Conservation (phyloP, 23 tunicate genomes). For the Trididemnum miniatum region DNA sequence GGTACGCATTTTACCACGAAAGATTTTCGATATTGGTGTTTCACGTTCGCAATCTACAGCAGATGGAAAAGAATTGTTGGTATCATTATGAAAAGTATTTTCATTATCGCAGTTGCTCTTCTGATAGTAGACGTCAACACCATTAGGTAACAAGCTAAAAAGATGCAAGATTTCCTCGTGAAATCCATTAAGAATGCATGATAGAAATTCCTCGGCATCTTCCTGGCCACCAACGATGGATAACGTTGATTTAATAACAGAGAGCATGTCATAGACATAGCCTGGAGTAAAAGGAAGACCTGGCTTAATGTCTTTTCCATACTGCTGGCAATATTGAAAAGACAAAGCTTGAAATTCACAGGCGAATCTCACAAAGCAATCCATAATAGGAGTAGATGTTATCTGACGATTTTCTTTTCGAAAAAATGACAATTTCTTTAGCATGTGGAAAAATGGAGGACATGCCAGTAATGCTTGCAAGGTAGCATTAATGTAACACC, state of each 20-base stretch:
- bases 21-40: conserved; percentile 78
- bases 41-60: background rate
- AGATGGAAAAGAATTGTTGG: too few species aligned
- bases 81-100: background rate
- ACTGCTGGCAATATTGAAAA: conserved; percentile 26
- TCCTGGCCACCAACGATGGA: conserved; percentile 67
- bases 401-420: background rate
- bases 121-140: background rate
- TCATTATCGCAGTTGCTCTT: too few species aligned
- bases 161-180: conserved; percentile 80
- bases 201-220: conserved; percentile 91
- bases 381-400: conserved; percentile 88
- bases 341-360: conserved; percentile 73
- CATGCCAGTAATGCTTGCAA: conserved; percentile 76
- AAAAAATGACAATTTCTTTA: conserved; percentile 40
- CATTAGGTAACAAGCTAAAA: background rate
- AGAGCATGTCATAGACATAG: conserved; percentile 84
- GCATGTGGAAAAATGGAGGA: conserved; percentile 81
- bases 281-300: conserved; percentile 69
- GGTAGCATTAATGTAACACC: conserved; percentile 93
- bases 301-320: conserved; percentile 46
- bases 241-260: conserved; percentile 44
- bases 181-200: conserved; percentile 81
- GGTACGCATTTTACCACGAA: conserved; percentile 82
- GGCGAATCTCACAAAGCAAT: conserved; percentile 76